Evolutionary conservation across 2,797 vertebrate genomes (phyloP), one percentile per base, ranked within the genome.

Genomic region (Somateria mollissima): DNA sequence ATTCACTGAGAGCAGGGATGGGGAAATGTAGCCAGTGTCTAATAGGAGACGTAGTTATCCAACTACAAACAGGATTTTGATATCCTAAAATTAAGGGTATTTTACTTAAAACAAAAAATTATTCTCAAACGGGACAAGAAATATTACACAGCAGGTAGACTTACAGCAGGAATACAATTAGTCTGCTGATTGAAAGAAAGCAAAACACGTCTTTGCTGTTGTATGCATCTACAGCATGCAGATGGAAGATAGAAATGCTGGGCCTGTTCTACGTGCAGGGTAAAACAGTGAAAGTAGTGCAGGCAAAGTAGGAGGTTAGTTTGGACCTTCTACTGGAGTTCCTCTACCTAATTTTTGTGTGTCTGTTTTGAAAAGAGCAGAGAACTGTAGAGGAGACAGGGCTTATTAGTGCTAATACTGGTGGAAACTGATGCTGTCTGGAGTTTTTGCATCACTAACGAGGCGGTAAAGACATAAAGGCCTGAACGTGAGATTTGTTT

Each of bases 231-330:
- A 3, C 34, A 73, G 10, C 7, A 3, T 45, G 36, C 21, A 65
- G 21, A 3, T 19, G 28, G 39, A 27, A 0, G 2, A 4, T 30
- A 64, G 28, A 1, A 1, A 7, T 0, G 1, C 49, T 39, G 45
- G 19, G 28, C 43, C 45, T 78, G 45, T 60, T 82, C n/a, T 28
- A 6, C 32, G 28, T 71, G 45, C 66, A 66, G 73, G 53, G 43
- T n/a, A 41, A 47, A 70, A 54, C 36, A 36, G n/a, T 65, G 45
- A 39, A 53, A 87, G 21, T 5, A 11, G 53, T 5, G 21, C 25
- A 45, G 54, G 30, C 34, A 67, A 60, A 70, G 22, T 11, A 74
- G 56, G 18, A 25, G 13, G 10, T 80, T 75, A 22, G 45, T 57
- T 83, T 89, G n/a, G 70, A 27, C 51, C 8, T 71, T 56, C 47